Percentiles rank a stretch among this genome's conserved stretches.
These are phyloP conservation scores for Helicoverpa armigera DNA, from an alignment of 1,140 invertebrate genomes.

Conservation along the genomic window DNA sequence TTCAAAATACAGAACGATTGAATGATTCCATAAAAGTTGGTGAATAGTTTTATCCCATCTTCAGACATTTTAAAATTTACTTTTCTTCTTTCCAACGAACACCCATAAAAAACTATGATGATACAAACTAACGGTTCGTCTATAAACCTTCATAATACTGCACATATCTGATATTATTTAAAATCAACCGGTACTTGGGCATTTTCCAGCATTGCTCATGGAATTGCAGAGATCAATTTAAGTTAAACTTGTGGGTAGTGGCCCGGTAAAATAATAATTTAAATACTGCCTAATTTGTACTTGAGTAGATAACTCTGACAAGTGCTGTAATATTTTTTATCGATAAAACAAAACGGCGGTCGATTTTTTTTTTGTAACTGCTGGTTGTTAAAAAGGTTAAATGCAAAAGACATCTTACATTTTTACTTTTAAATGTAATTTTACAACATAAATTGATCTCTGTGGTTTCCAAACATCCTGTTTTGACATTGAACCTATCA, in stretches of 20 bases:
- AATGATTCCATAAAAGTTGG: neutral
- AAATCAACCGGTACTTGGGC: slow-evolving; percentile 13
- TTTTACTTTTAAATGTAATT: neutral
- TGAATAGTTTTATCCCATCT: neutral
- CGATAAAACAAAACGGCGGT: too few relatives aligned
- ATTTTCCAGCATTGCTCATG: neutral
- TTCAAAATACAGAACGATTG: too few relatives aligned
- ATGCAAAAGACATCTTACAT: too few relatives aligned
- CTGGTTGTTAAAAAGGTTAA: too few relatives aligned
- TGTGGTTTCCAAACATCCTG: neutral
- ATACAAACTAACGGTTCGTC: neutral
- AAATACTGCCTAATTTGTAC: too few relatives aligned
- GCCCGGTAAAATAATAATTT: too few relatives aligned
- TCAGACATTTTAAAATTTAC: neutral
- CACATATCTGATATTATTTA: neutral
- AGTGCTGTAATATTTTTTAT: too few relatives aligned
- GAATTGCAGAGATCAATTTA: slow-evolving; percentile 14
- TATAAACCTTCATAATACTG: neutral
- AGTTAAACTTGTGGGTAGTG: neutral
- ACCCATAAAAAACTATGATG: too few relatives aligned
- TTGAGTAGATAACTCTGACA: too few relatives aligned
- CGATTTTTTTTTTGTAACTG: too few relatives aligned
- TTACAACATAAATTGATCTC: slow-evolving; percentile 13
- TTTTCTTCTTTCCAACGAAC: too few relatives aligned
- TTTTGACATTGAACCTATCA: slow-evolving; percentile 50